Evolutionary conservation across 2,797 vertebrate species (phyloP).

Genomic region (Salarias fasciatus): DNA sequence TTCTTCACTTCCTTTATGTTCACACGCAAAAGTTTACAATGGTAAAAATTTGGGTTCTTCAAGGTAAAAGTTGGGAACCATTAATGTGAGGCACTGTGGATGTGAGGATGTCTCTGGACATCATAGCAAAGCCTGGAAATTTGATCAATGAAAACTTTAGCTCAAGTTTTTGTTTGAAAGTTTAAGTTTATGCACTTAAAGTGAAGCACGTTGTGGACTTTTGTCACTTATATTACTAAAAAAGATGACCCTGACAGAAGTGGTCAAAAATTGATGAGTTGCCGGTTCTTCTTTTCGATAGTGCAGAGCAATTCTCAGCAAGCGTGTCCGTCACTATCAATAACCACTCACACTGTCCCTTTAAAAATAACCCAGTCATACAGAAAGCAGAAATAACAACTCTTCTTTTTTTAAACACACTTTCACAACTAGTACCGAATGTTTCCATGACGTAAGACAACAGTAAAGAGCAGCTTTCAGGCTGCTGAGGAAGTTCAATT

Average conservation of each 20-base stretch:
- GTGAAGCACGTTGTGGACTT: no score
- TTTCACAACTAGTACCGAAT: slow-evolving; percentile 65
- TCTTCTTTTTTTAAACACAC: slow-evolving; percentile 57
- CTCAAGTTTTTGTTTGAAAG: no score
- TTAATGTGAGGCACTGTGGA: no score
- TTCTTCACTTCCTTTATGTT: no score
- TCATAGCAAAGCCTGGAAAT: no score
- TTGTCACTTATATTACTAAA: no score
- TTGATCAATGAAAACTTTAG: no score
- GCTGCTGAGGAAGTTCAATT: not conserved
- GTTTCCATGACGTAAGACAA: slow-evolving; percentile 66
- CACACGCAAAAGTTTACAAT: no score
- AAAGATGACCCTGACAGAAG: slow-evolving; percentile 6
- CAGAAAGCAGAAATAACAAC: slow-evolving; percentile 70
- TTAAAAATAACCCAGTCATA: slow-evolving; percentile 65
- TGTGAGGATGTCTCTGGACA: no score
- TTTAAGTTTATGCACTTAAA: no score
- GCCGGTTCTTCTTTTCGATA: not conserved
- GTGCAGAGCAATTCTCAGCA: not conserved
- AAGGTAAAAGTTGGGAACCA: no score
- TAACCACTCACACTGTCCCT: slow-evolving; percentile 14
- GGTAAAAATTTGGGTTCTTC: no score
- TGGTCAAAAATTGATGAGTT: slow-evolving; percentile 27
- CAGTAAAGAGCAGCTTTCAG: slow-evolving; percentile 19
- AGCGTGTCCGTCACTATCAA: slow-evolving; percentile 23